Evolutionary conservation across 2,888 invertebrate genomes (phyloP), one percentile per base, ranked within the genome.

Genomic region (Willowsia nigromaculata): DNA sequence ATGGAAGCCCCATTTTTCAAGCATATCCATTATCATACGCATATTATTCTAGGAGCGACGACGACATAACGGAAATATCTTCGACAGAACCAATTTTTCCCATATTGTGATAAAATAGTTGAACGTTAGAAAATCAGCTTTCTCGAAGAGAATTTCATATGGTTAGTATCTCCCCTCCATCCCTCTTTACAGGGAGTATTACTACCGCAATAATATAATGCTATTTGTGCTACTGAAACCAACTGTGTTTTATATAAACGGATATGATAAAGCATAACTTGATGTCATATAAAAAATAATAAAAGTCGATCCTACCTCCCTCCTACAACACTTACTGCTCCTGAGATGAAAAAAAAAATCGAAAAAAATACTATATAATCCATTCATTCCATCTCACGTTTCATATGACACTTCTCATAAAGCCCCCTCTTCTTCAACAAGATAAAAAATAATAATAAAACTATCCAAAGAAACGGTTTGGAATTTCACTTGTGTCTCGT

Each of bases 361-460:
- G 59, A 30, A 50, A 30, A 33, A 37, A 40, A 37, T 37, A 22
- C 62, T 27, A 65, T 82, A 65, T 71, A 47, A 83, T 25, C 59
- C 62, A 62, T 59, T 81, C 59, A 62, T 43, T 81, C 43, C 37
- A 40, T 59, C 81, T 62, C 40, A 25, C 37, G 27, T 62, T 62
- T 81, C 81, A 62, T 59, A 81, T 25, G 22, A 62, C 37, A 62
- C 81, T 40, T 62, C 43, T 43, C 11, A 5, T 15, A 40, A 71
- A 71, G 43, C 71, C 33, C n/a, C 25, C 25, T 71, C 40, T 13
- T 71, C 25, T n/a, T 43, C 71, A 65, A 65, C n/a, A 33, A 40
- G 43, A 71, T 40, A 43, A 71, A 68, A 68, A 71, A n/a, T n/a
- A 43, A 71, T 25, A 59, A 59, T 59, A 59, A n/a, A n/a, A 18